Evolutionary conservation across 2,113 vertebrate species (phyloP), one percentile per base, ranked within the genome.

Genomic region (Notarius quadriscutis): DNA sequence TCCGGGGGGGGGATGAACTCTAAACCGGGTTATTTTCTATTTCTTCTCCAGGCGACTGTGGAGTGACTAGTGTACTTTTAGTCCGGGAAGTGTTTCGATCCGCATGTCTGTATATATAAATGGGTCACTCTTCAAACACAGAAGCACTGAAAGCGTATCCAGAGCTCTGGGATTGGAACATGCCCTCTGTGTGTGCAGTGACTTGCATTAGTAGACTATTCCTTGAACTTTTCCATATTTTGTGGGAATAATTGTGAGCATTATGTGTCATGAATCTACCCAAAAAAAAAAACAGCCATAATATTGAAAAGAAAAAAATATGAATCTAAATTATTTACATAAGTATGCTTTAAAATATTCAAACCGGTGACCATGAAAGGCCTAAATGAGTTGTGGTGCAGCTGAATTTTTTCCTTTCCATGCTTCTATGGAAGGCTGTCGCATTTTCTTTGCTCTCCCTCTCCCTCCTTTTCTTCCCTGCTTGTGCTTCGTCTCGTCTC

Each of bases 1-100:
- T 65, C 41, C 27, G 11, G 80, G 65, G 86, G 48, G 18, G n/a
- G 34, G 25, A 20, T 11, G 7, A 84, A 83, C 18, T 83, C 58
- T 74, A 27, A 78, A 75, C 83, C 50, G 75, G 57, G 88, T 88
- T 58, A 93, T 86, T 41, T 41, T 41, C 2, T 87, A 81, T 58
- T 25, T 77, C 74, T 25, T 20, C 51, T 4, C 8, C 25, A 50
- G 9, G 14, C 51, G 7, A 79, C 4, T 27, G n/a, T 48, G 25
- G 20, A 25, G 12, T 34, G 30, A 22, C 1, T 77, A 48, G 20
- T n/a, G 7, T 75, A 22, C 5, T 5, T n/a, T 58, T 62, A 69
- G 5, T 9, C 63, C 53, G 57, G 50, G 17, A 10, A 1, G 41
- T 18, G 14, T 85, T 12, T 27, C 10, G 8, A 15, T 8, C 22